phyloP scores from a whole-genome alignment of 2,888 invertebrate genomes.

The Junonia oenone region DNA sequence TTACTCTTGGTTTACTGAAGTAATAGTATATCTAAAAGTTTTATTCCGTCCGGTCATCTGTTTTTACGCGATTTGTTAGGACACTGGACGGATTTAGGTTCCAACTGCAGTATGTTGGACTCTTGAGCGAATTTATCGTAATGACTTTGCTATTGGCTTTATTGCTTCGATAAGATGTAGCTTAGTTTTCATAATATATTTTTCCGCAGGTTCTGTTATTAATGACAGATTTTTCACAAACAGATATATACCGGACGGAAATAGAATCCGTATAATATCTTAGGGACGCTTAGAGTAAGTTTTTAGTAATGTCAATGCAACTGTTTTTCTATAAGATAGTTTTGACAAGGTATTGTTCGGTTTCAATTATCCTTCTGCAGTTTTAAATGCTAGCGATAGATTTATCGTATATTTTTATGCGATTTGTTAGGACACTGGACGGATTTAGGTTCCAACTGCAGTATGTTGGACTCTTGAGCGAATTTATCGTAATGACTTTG shows the following conservation, averaged over 20 bases:
- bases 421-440: neutral
- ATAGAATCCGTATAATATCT: too few relatives aligned
- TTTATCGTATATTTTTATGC: neutral
- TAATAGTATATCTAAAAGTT: slow-evolving; percentile 12
- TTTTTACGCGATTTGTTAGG: neutral
- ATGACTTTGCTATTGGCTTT: neutral
- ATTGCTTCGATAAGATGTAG: neutral
- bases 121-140: neutral
- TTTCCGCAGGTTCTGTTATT: too few relatives aligned
- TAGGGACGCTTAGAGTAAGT: too few relatives aligned
- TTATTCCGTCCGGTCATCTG: slow-evolving; percentile 5
- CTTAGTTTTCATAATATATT: neutral
- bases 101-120: neutral
- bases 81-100: neutral
- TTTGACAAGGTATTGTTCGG: too few relatives aligned
- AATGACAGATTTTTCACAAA: too few relatives aligned
- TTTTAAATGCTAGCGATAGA: too few relatives aligned
- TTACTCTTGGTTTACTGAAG: slow-evolving; percentile 16
- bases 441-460: neutral
- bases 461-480: neutral
- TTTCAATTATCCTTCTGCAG: too few relatives aligned
- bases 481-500: neutral
- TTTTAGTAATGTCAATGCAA: too few relatives aligned
- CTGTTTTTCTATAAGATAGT: too few relatives aligned
- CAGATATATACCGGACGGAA: too few relatives aligned